Percentiles rank a stretch among this genome's conserved stretches.
These are phyloP conservation scores for Pogonocherus hispidulus DNA, from an alignment of 2,888 invertebrate species.

Conservation along the genomic window DNA sequence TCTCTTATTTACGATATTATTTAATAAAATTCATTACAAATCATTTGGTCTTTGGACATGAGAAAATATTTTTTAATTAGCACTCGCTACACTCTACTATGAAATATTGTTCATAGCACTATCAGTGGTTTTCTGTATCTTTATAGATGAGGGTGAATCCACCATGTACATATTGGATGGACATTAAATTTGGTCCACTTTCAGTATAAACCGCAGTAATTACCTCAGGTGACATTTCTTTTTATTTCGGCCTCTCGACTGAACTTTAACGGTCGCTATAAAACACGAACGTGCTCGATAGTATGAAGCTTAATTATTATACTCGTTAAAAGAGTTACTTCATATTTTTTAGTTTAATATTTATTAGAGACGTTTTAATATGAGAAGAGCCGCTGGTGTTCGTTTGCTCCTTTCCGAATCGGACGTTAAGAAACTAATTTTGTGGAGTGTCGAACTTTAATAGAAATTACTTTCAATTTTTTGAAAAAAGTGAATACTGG, in stretches of 20 bases:
- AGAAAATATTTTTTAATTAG: too few relatives aligned
- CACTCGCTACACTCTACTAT: too few relatives aligned
- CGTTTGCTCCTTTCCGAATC: neutral
- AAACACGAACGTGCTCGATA: constrained; percentile 6
- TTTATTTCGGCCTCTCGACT: constrained; percentile 6
- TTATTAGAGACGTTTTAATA: neutral
- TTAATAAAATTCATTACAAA: too few relatives aligned
- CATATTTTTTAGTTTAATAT: neutral
- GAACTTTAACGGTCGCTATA: constrained; percentile 1
- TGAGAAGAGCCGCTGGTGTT: neutral
- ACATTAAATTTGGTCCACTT: constrained; percentile 31
- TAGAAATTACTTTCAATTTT: too few relatives aligned
- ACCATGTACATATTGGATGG: constrained; percentile 14
- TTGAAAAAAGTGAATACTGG: too few relatives aligned
- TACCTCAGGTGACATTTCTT: constrained; percentile 20
- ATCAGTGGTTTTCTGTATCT: too few relatives aligned
- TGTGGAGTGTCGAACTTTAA: neutral
- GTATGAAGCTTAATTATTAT: constrained; percentile 8
- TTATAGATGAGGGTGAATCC: too few relatives aligned
- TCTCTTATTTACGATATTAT: too few relatives aligned
- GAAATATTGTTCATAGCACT: too few relatives aligned
- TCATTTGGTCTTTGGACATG: too few relatives aligned
- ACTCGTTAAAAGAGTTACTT: neutral
- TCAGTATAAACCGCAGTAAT: constrained; percentile 21
- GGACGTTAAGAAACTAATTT: neutral